Conservation (phyloP, 2,113 vertebrate species). For the Pseudorasbora parva region DNA sequence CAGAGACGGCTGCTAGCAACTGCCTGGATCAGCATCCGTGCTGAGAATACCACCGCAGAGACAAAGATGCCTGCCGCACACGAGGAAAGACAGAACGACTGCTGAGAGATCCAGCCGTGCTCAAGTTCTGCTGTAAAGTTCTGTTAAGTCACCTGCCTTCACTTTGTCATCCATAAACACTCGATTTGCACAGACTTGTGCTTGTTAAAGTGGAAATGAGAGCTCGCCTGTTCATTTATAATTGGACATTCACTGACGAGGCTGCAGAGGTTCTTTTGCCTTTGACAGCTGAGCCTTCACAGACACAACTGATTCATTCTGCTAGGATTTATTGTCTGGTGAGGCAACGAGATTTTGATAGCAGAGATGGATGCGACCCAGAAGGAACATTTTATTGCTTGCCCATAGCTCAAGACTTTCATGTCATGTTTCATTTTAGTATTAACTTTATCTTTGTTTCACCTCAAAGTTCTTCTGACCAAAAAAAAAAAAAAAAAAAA, state of each 20-base stretch:
- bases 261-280: neutral
- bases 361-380: neutral
- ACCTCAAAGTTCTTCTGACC: too few species aligned
- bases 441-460: neutral
- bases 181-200: neutral
- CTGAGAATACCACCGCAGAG: constrained; percentile 28
- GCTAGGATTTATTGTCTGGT: neutral
- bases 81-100: neutral
- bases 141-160: neutral
- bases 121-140: constrained; percentile 15
- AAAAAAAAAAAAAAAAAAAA: too few species aligned
- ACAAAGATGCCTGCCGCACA: neutral
- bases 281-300: constrained; percentile 18
- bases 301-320: neutral
- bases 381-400: constrained; percentile 1
- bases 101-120: constrained; percentile 30
- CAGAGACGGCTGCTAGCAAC: constrained; percentile 38
- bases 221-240: constrained; percentile 5
- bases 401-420: neutral
- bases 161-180: neutral
- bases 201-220: neutral
- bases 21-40: constrained; percentile 9
- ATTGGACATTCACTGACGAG: neutral
- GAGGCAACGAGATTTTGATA: neutral
- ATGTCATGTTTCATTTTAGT: neutral